Evolutionary conservation across 2,888 invertebrate genomes (phyloP), one percentile per base, ranked within the genome.

Genomic region (Apamea anceps): DNA sequence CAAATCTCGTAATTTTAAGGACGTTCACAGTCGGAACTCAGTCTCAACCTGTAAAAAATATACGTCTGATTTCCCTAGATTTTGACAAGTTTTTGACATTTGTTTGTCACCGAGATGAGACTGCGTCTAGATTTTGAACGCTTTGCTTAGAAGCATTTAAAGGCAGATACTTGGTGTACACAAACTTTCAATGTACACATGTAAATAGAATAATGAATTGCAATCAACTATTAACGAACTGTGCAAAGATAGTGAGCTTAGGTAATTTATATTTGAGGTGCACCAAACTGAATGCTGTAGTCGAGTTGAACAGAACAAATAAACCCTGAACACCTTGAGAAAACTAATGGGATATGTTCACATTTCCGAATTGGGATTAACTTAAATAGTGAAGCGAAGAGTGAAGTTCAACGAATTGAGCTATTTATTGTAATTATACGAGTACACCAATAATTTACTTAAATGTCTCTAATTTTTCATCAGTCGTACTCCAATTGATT

Each of bases 271-370:
- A 32, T 21, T 62, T n/a, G 62, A 54, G 60, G 48, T 79, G 72
- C 67, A 72, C 70, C 42, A 75, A 82, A 75, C 72, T 79, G n/a
- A 75, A 63, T 42, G 68, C 28, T 65, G 67, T 42, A 82, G 75
- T 68, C 42, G 42, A 75, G 51, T 72, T 72, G 51, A 70, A 60
- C 51, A 60, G 72, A 73, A 75, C 65, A 65, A 83, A 83, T 83
- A 75, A 70, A 62, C 54, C 21, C 54, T n/a, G 45, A 65, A 42
- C 72, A 72, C 75, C 74, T 78, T 54, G 68, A 79, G 62, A 65
- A 60, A 75, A 72, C 25, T 72, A 60, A 51, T 63, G 63, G 28
- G 42, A 63, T 32, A 42, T 68, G 42, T 72, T 71, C 66, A 48
- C 67, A 42, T 51, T 76, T 62, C 15, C 37, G 21, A 57, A 57